Conservation (phyloP, 1,140 invertebrate genomes). For the Leucophenga varia region DNA sequence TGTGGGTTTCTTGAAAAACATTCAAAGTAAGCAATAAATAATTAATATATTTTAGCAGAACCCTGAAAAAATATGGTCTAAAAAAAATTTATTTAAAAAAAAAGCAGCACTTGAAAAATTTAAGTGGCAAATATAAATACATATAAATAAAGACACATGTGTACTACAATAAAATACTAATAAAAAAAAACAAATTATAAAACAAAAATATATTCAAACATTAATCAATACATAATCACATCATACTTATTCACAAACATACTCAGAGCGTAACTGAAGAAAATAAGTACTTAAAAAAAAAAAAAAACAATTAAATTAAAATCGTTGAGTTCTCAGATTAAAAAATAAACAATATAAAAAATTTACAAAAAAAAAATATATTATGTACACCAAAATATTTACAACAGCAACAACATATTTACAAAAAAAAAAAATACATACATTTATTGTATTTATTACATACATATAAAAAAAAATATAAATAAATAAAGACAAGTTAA, state of each 20-base stretch:
- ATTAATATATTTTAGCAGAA: no score
- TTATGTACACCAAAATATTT: slow-evolving; percentile 22
- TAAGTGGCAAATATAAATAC: no score
- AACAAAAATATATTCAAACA: slow-evolving; percentile 10
- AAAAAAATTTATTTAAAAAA: no score
- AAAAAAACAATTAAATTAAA: slow-evolving; percentile 6
- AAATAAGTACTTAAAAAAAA: slow-evolving; percentile 18
- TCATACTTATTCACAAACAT: slow-evolving; percentile 16
- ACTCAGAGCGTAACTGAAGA: slow-evolving; percentile 16
- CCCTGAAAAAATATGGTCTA: no score
- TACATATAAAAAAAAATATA: slow-evolving; percentile 12
- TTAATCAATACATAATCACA: slow-evolving; percentile 22
- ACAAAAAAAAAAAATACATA: slow-evolving; percentile 38
- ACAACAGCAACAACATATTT: slow-evolving; percentile 25
- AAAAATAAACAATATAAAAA: slow-evolving; percentile 25
- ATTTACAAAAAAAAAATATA: slow-evolving; percentile 27
- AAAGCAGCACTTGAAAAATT: no score
- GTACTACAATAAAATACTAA: no score
- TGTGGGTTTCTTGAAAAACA: no score
- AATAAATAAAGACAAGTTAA: no score
- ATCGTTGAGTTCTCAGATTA: no score
- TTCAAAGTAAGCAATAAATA: no score
- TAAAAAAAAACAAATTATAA: no score
- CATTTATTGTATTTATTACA: slow-evolving; percentile 29
- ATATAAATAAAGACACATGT: slow-evolving; percentile 5